Percentiles rank a stretch among this genome's conserved stretches.
Conservation (phyloP, 2,113 vertebrate genomes). For the Centropus unirufus region DNA sequence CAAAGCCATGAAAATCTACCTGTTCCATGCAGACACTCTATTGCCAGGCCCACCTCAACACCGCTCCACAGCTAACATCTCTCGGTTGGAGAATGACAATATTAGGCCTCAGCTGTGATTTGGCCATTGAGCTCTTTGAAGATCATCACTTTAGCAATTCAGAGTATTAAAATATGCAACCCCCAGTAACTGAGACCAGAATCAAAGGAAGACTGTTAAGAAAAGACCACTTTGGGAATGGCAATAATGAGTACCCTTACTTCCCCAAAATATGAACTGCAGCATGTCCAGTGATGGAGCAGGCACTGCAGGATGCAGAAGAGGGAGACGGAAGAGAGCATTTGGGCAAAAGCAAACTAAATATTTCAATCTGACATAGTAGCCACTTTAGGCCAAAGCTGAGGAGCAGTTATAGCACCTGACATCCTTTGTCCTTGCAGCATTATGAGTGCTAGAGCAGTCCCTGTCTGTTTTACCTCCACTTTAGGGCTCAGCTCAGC, state of each 20-base stretch:
- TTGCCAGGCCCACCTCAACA: neutral
- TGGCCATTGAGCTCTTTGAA: neutral
- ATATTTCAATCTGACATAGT: neutral
- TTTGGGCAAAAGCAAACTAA: neutral
- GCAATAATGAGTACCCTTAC: neutral
- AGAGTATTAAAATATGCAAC: neutral
- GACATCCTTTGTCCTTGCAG: neutral
- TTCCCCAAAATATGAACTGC: neutral
- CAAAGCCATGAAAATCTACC: neutral
- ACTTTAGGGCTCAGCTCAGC: neutral
- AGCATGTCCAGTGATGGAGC: neutral
- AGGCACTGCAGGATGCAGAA: neutral
- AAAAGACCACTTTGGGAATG: neutral
- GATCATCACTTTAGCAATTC: neutral
- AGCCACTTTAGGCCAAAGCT: neutral
- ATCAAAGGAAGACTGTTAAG: neutral
- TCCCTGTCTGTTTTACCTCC: neutral
- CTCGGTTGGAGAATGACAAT: neutral
- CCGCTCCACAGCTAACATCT: neutral
- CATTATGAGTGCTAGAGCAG: neutral
- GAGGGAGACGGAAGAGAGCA: neutral
- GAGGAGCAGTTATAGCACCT: neutral
- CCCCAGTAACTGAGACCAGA: neutral
- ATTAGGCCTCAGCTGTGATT: neutral
- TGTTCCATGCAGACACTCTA: neutral